Evolutionary conservation across 2,113 vertebrate genomes (phyloP).

Genomic region (Ceuthmochares aereus): DNA sequence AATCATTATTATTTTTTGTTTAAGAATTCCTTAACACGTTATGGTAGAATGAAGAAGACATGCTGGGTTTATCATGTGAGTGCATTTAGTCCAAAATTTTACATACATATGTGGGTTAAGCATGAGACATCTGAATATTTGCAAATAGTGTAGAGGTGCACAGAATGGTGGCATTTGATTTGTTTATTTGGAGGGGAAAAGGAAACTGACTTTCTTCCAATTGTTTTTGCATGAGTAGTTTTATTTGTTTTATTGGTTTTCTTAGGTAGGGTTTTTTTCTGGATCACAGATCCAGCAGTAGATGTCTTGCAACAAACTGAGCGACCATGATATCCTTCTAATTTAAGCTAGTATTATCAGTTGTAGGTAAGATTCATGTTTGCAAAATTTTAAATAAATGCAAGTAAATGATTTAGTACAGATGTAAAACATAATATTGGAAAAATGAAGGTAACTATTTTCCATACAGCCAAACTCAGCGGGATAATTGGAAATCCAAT

Average conservation of each 20-base stretch:
- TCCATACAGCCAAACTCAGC: not conserved
- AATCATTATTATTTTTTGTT: not conserved
- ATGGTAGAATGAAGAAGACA: not conserved
- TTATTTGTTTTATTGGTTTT: too few relatives aligned
- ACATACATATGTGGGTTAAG: accelerated
- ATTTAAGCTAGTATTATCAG: not conserved
- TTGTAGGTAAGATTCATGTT: not conserved
- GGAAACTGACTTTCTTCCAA: too few relatives aligned
- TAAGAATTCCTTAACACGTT: accelerated
- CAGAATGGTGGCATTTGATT: accelerated
- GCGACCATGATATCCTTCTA: not conserved
- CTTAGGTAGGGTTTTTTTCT: too few relatives aligned
- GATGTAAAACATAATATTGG: not conserved
- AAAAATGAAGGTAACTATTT: not conserved
- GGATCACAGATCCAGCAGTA: not conserved
- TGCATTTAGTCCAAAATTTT: not conserved
- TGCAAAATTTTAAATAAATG: not conserved
- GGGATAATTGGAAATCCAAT: not conserved
- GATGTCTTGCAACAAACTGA: not conserved
- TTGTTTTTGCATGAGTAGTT: too few relatives aligned
- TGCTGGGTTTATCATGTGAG: accelerated
- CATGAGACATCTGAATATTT: not conserved
- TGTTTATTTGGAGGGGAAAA: not conserved
- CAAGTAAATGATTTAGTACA: not conserved
- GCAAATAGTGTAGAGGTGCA: not conserved